Conservation (phyloP, 2,113 vertebrate species). For the Anarhynchus alexandrinus region DNA sequence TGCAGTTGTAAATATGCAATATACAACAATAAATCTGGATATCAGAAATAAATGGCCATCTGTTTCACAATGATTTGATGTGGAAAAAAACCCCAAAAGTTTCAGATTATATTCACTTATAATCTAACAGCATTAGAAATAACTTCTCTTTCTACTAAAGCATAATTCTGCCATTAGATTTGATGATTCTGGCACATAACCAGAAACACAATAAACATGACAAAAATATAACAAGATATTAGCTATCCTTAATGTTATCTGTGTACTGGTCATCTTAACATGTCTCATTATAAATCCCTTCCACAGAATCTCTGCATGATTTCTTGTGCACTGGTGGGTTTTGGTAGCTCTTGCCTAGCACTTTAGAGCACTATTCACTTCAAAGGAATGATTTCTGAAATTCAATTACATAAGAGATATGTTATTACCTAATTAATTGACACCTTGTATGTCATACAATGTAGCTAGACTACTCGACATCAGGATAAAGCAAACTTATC, state of each 20-base stretch:
- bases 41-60: neutral
- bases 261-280: neutral
- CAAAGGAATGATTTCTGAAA: conserved; percentile 11
- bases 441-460: neutral
- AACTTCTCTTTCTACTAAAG: neutral
- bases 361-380: neutral
- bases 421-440: conserved; percentile 32
- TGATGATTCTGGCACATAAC: neutral
- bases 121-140: neutral
- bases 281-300: neutral
- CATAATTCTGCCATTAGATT: neutral
- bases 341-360: neutral
- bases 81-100: fast-evolving
- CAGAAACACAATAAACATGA: neutral
- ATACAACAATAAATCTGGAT: neutral
- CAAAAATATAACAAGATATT: neutral
- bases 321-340: neutral
- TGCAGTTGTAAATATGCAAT: neutral
- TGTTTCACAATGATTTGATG: neutral
- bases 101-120: neutral
- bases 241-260: neutral
- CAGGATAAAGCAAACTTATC: conserved; percentile 29
- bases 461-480: neutral
- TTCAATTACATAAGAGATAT: neutral
- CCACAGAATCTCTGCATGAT: neutral